These are phyloP conservation scores for Pantelozetes paolii DNA, from an alignment of 2,888 invertebrate genomes.

Conservation along the genomic window DNA sequence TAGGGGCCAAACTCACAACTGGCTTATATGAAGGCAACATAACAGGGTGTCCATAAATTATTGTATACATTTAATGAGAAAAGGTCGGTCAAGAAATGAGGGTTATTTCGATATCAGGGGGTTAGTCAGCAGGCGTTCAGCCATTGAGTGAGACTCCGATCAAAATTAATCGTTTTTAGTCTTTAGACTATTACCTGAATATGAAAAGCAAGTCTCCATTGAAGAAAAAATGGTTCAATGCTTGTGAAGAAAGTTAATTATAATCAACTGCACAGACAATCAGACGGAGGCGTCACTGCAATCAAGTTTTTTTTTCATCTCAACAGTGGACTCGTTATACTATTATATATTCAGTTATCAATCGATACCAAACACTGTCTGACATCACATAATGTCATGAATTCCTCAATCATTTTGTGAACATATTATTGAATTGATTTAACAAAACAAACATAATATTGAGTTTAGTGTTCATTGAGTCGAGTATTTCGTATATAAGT, in stretches of 20 bases:
- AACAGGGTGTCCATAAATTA: slow-evolving; percentile 37
- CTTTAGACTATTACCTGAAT: too few species aligned
- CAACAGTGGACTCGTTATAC: slow-evolving; percentile 14
- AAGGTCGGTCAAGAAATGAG: slow-evolving; percentile 15
- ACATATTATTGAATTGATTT: slow-evolving; percentile 8
- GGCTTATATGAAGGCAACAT: neutral
- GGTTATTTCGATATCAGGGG: slow-evolving; percentile 22
- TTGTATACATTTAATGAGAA: slow-evolving; percentile 28
- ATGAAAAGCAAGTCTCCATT: neutral
- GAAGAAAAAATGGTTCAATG: neutral
- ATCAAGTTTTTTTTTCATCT: slow-evolving; percentile 12
- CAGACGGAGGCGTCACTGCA: slow-evolving; percentile 11
- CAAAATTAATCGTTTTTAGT: slow-evolving; percentile 33
- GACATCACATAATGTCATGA: slow-evolving; percentile 11
- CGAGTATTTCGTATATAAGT: slow-evolving; percentile 32
- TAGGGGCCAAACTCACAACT: slow-evolving; percentile 6
- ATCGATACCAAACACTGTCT: slow-evolving; percentile 19
- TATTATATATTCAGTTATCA: neutral
- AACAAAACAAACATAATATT: neutral
- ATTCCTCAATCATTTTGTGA: slow-evolving; percentile 14
- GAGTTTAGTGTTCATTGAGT: slow-evolving; percentile 7
- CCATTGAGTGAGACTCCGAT: slow-evolving; percentile 27
- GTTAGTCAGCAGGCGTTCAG: slow-evolving; percentile 36
- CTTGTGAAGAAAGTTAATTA: slow-evolving; percentile 27
- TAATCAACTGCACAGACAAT: slow-evolving; percentile 1